Evolutionary conservation across 1,140 invertebrate species (phyloP).

Genomic region (Drosophila sulfurigaster): DNA sequence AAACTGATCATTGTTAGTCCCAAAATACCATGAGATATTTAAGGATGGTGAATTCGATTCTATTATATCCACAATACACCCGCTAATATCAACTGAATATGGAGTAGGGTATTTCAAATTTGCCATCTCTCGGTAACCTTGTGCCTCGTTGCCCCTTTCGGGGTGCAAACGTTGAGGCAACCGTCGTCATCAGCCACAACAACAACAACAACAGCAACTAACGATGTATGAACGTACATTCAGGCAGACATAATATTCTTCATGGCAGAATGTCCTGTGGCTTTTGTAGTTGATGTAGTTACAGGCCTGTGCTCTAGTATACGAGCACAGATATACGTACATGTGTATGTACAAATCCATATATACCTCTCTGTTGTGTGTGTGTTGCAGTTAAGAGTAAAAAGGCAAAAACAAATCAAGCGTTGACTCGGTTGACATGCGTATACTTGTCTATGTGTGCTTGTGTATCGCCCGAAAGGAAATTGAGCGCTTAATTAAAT

Average conservation of each 20-base stretch:
- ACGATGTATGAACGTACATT: conserved; percentile 23
- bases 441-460: conserved; percentile 30
- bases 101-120: conserved; percentile 50
- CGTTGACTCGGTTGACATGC: conserved; percentile 53
- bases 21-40: background rate
- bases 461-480: conserved; percentile 58
- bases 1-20: too few species aligned
- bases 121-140: conserved; percentile 74
- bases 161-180: conserved; percentile 36
- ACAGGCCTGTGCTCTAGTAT: conserved; percentile 52
- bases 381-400: conserved; percentile 77
- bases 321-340: background rate
- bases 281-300: conserved; percentile 69
- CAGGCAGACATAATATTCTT: conserved; percentile 68
- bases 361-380: conserved; percentile 34
- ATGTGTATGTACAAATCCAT: too few species aligned
- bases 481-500: conserved; percentile 83
- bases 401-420: conserved; percentile 79
- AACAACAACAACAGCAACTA: conserved; percentile 21
- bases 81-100: background rate
- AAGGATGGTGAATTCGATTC: background rate
- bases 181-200: conserved; percentile 32
- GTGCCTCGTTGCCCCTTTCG: conserved; percentile 57
- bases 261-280: conserved; percentile 77
- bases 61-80: background rate